Evolutionary conservation across 1,140 invertebrate species (phyloP).

Genomic region (Sinella curviseta): DNA sequence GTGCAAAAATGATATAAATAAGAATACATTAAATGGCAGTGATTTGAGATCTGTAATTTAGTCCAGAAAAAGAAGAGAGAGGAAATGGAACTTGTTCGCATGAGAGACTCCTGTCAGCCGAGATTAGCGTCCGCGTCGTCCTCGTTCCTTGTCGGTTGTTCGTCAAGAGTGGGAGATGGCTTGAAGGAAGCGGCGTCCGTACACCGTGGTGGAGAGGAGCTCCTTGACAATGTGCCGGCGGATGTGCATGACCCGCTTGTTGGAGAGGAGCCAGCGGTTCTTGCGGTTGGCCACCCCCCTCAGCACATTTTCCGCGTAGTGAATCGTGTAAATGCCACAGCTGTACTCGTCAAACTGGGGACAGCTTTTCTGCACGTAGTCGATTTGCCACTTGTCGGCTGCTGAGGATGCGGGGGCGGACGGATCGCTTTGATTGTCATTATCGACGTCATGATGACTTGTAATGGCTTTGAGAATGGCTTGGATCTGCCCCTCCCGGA

Average conservation of each 20-base stretch:
- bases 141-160: neutral
- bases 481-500: neutral
- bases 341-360: neutral
- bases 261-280: neutral
- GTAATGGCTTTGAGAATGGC: neutral
- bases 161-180: neutral
- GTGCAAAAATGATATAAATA: too few relatives aligned
- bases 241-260: neutral
- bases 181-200: neutral
- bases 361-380: neutral
- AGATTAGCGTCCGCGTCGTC: too few relatives aligned
- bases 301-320: neutral
- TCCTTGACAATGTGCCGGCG: neutral
- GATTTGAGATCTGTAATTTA: too few relatives aligned
- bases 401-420: neutral
- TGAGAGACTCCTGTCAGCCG: too few relatives aligned
- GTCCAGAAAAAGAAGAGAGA: too few relatives aligned
- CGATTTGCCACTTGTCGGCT: neutral
- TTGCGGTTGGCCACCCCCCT: neutral
- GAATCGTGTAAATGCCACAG: neutral
- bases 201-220: neutral
- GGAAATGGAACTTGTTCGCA: too few relatives aligned
- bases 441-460: neutral
- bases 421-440: too few relatives aligned
- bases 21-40: too few relatives aligned